Evolutionary conservation across 1,140 invertebrate genomes (phyloP).

Genomic region (Drosophila aff.): DNA sequence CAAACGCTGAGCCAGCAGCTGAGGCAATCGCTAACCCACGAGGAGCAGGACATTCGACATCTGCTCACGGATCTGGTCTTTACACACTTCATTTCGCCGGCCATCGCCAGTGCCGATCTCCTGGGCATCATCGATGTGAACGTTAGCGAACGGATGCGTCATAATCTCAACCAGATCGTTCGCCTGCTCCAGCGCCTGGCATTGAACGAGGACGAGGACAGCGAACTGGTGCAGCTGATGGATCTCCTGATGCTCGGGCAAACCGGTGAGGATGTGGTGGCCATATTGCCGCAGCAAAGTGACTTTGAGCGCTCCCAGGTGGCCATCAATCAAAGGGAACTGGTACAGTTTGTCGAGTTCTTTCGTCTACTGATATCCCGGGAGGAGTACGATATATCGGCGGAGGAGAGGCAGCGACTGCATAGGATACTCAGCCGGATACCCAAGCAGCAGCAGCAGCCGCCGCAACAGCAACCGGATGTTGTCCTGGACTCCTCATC

Average conservation of each 20-base stretch:
- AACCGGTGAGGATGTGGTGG: conserved; percentile 87
- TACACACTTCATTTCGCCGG: conserved; percentile 97
- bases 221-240: conserved; percentile 90
- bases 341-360: conserved; percentile 88
- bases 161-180: conserved; percentile 96
- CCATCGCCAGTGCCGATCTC: conserved; percentile 97
- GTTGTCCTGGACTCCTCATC: not conserved
- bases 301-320: conserved; percentile 88
- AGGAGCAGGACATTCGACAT: conserved; percentile 90
- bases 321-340: conserved; percentile 89
- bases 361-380: conserved; percentile 67
- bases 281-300: conserved; percentile 86
- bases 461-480: not conserved
- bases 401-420: conserved; percentile 71
- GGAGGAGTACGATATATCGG: conserved; percentile 70
- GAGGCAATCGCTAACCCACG: conserved; percentile 87
- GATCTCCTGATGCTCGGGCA: conserved; percentile 88
- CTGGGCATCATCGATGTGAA: conserved; percentile 97
- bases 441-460: conserved; percentile 36
- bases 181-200: conserved; percentile 97
- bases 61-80: conserved; percentile 97
- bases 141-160: conserved; percentile 95
- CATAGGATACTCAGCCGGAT: conserved; percentile 72
- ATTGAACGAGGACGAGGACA: conserved; percentile 91
- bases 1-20: conserved; percentile 91